phyloP scores from a whole-genome alignment of 1,140 invertebrate species.

The Cyphomyrmex costatus region DNA sequence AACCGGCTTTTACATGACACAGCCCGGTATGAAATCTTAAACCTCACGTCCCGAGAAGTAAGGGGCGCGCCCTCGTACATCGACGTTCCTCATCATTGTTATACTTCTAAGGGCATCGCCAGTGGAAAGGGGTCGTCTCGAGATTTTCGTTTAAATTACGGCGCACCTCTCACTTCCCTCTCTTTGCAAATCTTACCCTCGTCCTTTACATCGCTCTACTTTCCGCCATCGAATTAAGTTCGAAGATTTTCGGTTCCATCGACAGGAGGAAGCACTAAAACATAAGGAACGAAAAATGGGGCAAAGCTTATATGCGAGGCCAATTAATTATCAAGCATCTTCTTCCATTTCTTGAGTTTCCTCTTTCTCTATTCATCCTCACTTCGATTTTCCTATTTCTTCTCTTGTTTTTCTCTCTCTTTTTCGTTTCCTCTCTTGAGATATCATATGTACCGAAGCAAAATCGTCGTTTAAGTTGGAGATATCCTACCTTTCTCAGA shows the following conservation, averaged over 20 bases:
- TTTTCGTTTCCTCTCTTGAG: conserved; percentile 22
- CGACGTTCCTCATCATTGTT: conserved; percentile 56
- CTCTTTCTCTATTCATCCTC: conserved; percentile 5
- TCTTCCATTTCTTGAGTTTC: conserved; percentile 28
- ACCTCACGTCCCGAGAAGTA: conserved; percentile 13
- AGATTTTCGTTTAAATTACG: conserved; percentile 75
- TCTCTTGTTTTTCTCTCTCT: background rate
- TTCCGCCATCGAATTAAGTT: conserved; percentile 52
- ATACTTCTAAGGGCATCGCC: conserved; percentile 53
- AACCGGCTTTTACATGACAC: conserved; percentile 16
- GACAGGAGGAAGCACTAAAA: background rate
- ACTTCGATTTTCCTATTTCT: background rate
- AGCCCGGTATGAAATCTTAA: conserved; percentile 54
- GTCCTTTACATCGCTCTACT: background rate
- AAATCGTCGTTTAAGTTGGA: conserved; percentile 63
- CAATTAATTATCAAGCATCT: conserved; percentile 76
- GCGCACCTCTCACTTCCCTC: conserved; percentile 4
- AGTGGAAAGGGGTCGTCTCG: conserved; percentile 60
- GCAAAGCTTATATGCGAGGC: conserved; percentile 73
- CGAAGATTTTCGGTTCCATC: conserved; percentile 36
- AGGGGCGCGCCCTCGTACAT: conserved; percentile 23
- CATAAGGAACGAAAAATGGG: conserved; percentile 68
- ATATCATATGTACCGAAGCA: conserved; percentile 69
- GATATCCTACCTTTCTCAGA: conserved; percentile 57
- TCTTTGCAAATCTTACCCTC: conserved; percentile 23